These are phyloP conservation scores for Pseudomyrmex dendroicus DNA, from an alignment of 1,140 invertebrate genomes.

Conservation along the genomic window DNA sequence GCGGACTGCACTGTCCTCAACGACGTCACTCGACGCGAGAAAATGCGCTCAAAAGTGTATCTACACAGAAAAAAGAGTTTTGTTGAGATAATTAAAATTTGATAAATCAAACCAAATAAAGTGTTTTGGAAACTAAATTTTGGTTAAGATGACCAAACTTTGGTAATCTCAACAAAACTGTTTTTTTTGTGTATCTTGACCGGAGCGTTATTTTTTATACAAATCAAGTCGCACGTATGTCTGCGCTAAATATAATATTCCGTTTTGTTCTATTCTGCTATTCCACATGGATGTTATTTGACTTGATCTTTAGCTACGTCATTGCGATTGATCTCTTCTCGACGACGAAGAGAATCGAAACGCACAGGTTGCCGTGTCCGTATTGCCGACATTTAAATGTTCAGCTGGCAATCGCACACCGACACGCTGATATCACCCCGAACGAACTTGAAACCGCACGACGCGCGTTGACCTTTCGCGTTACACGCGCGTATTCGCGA, in stretches of 20 bases:
- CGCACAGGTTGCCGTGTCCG: not conserved
- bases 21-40: conserved; percentile 13
- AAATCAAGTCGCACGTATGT: not conserved
- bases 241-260: not conserved
- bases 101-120: no score
- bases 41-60: not conserved
- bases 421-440: conserved; percentile 22
- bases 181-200: no score
- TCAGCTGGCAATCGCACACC: conserved; percentile 11
- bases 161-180: no score
- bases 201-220: not conserved
- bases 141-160: no score
- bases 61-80: no score
- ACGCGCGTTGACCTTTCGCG: conserved; percentile 32
- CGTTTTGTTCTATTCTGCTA: not conserved
- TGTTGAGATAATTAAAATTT: no score
- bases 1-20: not conserved
- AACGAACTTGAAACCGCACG: conserved; percentile 47
- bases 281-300: not conserved
- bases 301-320: not conserved
- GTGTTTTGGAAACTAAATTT: no score
- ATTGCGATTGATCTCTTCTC: conserved; percentile 12
- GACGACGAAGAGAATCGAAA: conserved; percentile 1
- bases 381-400: conserved; percentile 46
- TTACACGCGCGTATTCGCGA: conserved; percentile 22